These are phyloP conservation scores for Montifringilla adamsi DNA, from an alignment of 2,113 vertebrate species.

Conservation along the genomic window DNA sequence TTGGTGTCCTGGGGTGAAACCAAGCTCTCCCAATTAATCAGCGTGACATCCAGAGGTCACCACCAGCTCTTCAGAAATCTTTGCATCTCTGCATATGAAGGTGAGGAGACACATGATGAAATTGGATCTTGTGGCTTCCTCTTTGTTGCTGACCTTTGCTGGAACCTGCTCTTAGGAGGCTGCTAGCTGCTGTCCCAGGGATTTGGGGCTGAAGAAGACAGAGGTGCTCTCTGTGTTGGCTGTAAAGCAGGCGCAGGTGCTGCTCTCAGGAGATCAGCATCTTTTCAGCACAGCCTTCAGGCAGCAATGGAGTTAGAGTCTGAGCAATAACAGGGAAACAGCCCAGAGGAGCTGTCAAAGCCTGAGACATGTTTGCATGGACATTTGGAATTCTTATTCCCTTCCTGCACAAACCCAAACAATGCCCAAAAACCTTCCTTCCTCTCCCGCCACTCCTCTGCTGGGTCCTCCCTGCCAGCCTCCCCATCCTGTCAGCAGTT, in stretches of 20 bases:
- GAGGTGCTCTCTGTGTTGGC: background rate
- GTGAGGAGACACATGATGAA: background rate
- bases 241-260: background rate
- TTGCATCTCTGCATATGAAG: background rate
- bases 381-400: background rate
- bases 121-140: background rate
- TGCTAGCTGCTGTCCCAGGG: background rate
- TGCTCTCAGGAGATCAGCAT: background rate
- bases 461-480: background rate
- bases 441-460: background rate
- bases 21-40: conserved; percentile 45
- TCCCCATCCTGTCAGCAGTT: background rate
- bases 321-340: background rate
- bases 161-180: background rate
- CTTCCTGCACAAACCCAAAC: background rate
- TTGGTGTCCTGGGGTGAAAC: background rate
- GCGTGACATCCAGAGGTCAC: conserved; percentile 12
- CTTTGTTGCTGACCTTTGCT: background rate
- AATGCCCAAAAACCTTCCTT: background rate
- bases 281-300: background rate
- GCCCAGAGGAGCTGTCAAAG: background rate
- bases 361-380: fast-evolving
- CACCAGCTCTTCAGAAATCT: background rate
- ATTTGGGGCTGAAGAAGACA: background rate
- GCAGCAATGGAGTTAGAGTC: fast-evolving